Evolutionary conservation across 1,140 invertebrate genomes (phyloP).

Genomic region (Pristionchus pacificus): DNA sequence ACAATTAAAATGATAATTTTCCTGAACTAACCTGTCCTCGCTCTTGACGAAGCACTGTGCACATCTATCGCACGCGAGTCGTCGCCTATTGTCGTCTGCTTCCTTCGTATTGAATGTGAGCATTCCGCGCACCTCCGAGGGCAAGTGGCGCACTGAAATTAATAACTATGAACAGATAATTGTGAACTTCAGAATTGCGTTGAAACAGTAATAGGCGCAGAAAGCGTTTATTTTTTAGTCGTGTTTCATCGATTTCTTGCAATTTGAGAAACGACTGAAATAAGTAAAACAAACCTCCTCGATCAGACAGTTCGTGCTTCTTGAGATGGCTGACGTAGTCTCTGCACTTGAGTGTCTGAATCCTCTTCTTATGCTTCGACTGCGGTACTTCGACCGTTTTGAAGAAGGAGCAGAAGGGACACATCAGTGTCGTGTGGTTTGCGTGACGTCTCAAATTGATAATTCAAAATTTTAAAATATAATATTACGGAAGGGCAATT

Average conservation of each 20-base stretch:
- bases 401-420: conserved; percentile 16
- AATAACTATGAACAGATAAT: neutral
- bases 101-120: neutral
- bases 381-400: neutral
- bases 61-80: neutral
- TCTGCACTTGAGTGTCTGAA: neutral
- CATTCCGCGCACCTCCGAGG: neutral
- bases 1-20: neutral
- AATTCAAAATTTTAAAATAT: conserved; percentile 5
- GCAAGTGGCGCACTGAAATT: neutral
- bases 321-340: conserved; percentile 10
- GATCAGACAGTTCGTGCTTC: neutral
- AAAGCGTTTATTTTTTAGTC: neutral
- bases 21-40: neutral
- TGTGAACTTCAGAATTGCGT: neutral
- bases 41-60: neutral
- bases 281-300: neutral
- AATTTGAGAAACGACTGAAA: neutral
- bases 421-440: neutral
- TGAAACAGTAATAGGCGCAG: neutral
- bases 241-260: neutral
- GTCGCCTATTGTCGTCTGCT: neutral
- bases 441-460: neutral
- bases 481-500: neutral
- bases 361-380: neutral